Conservation (phyloP, 2,888 invertebrate genomes). For the Parascotia fuliginaria region DNA sequence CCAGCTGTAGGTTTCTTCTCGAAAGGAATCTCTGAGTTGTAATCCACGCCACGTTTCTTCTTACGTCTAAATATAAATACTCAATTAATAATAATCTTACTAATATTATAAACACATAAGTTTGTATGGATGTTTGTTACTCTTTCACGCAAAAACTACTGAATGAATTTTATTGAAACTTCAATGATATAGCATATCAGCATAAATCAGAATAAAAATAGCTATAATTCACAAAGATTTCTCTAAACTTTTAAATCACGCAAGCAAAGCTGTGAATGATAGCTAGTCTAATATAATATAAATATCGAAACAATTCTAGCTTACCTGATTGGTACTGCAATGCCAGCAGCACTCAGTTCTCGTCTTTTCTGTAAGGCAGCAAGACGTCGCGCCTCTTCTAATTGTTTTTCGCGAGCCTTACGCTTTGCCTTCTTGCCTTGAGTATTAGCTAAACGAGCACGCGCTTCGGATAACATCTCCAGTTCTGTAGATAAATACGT, state of each 20-base stretch:
- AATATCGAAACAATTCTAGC: no score
- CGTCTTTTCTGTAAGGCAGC: constrained; percentile 99
- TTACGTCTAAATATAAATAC: constrained; percentile 79
- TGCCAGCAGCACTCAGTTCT: constrained; percentile 98
- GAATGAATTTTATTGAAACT: no score
- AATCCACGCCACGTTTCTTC: constrained; percentile 96
- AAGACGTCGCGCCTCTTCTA: constrained; percentile 98
- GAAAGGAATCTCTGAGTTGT: constrained; percentile 98
- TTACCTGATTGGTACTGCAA: constrained; percentile 85
- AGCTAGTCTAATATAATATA: no score
- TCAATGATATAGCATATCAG: no score
- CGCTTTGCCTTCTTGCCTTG: constrained; percentile 97
- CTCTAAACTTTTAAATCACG: no score
- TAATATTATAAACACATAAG: background rate
- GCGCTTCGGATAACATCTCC: constrained; percentile 99
- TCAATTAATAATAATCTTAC: no score
- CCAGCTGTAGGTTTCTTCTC: constrained; percentile 97
- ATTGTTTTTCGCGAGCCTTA: constrained; percentile 98
- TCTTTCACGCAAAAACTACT: no score
- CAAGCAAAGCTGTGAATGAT: no score
- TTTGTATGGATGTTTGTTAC: no score
- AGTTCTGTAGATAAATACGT: constrained; percentile 87
- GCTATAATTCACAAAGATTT: no score
- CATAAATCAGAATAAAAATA: no score
- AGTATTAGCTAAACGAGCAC: constrained; percentile 99